phyloP scores from a whole-genome alignment of 2,113 vertebrate species.

The Phasianus colchicus region DNA sequence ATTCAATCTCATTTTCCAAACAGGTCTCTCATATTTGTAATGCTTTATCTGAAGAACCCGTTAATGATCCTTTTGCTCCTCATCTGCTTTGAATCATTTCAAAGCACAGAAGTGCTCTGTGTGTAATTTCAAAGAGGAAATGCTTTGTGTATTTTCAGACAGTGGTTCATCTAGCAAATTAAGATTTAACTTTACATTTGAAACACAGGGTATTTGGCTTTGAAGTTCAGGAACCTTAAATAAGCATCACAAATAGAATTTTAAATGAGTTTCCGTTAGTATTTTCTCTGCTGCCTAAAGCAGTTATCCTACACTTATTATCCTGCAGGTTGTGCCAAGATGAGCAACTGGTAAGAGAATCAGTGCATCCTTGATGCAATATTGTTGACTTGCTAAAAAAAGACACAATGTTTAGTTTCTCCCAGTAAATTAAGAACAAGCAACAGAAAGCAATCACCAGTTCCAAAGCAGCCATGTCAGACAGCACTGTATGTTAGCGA shows the following conservation, averaged over 20 bases:
- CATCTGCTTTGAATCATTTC: slow-evolving; percentile 26
- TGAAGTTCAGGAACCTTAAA: slow-evolving; percentile 5
- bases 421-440: neutral
- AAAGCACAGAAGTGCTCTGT: slow-evolving; percentile 27
- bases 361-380: neutral
- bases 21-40: neutral
- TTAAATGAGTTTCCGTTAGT: neutral
- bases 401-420: neutral
- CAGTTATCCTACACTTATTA: neutral
- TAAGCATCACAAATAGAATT: neutral
- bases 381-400: neutral
- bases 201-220: neutral
- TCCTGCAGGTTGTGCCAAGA: neutral
- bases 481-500: rapidly evolving
- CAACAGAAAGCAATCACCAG: neutral
- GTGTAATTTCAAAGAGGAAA: neutral
- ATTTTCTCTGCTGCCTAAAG: neutral
- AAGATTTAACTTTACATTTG: slow-evolving; percentile 5
- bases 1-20: neutral
- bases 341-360: neutral
- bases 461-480: neutral
- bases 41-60: slow-evolving; percentile 29
- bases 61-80: slow-evolving; percentile 25
- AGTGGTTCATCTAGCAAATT: neutral
- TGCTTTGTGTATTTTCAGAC: slow-evolving; percentile 8